phyloP scores from a whole-genome alignment of 2,113 vertebrate genomes.

The Nerophis lumbriciformis region DNA sequence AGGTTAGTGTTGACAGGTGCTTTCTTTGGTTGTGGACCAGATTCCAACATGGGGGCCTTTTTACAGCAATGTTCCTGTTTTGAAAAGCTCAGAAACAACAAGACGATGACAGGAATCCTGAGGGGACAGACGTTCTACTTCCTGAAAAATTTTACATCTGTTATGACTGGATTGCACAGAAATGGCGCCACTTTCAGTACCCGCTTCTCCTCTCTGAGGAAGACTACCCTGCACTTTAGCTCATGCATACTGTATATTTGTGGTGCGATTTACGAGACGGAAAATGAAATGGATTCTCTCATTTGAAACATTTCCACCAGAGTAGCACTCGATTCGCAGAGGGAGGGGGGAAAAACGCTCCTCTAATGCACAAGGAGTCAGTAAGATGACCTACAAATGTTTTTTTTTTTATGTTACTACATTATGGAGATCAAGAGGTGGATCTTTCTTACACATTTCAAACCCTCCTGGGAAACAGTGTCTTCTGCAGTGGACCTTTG shows the following conservation, averaged over 20 bases:
- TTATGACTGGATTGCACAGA: conserved; percentile 1
- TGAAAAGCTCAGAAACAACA: background rate
- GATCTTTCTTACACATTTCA: conserved; percentile 1
- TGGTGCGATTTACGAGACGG: conserved; percentile 23
- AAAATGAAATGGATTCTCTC: conserved; percentile 19
- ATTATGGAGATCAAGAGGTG: background rate
- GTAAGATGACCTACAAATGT: background rate
- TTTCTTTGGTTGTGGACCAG: conserved; percentile 68
- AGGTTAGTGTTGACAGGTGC: conserved; percentile 52
- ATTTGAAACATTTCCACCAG: conserved; percentile 28
- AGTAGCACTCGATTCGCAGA: conserved; percentile 6
- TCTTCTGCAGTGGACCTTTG: too few species aligned
- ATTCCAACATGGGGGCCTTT: conserved; percentile 16
- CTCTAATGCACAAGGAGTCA: background rate
- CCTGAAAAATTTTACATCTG: conserved; percentile 25
- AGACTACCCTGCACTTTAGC: conserved; percentile 31
- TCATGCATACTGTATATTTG: conserved; percentile 35
- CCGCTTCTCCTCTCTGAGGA: background rate
- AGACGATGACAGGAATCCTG: conserved; percentile 8
- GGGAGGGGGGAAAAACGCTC: background rate
- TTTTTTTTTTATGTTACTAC: too few species aligned
- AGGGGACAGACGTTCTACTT: conserved; percentile 19
- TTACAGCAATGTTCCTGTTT: conserved; percentile 16
- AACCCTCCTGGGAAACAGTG: too few species aligned
- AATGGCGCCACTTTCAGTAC: background rate